Evolutionary conservation across 2,888 invertebrate genomes (phyloP), one percentile per base, ranked within the genome.

Genomic region (Quadriops clusia): DNA sequence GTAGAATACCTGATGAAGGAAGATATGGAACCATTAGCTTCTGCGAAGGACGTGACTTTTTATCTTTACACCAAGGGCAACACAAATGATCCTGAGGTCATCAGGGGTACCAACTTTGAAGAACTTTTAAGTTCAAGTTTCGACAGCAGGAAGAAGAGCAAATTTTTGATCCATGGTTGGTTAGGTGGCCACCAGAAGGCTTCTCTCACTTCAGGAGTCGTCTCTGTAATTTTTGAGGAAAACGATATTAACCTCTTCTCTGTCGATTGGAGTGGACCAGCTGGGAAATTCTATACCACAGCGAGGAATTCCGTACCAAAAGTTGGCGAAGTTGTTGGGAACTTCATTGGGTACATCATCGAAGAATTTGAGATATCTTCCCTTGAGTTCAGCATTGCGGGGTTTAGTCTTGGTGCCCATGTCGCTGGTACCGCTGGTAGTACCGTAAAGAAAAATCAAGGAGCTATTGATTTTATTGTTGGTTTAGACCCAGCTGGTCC

Each of bases 401-500:
- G 47, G 1, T 43, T 45, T 23, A 47, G 47, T 38, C 40, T 57
- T 20, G 56, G 56, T 6, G 53, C 56, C 3, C 56, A 57, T 30
- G 36, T 55, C 16, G 36, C 45, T 31, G n/a, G n/a, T n/a, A n/a
- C n/a, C n/a, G n/a, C n/a, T n/a, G 56, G 54, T 15, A 40, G 38
- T 37, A 50, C 46, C 11, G 51, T 51, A 4, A 37, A 34, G 6
- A 21, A 28, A 4, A 26, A 45, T n/a, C 35, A 41, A 12, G 37
- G 40, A 4, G 29, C 45, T 29, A 38, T 55, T 6, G 42, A 41
- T 23, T 35, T 38, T 13, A 56, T 58, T 20, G 42, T 51, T 29
- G 59, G 54, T 24, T 31, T 58, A 26, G 58, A 58, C 37, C 55
- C 57, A 28, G 57, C 58, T 3, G 37, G 39, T 15, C 54, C 53